Percentiles rank a stretch among this genome's conserved stretches.
These are phyloP conservation scores for Pomacea maculata DNA, from an alignment of 1,140 invertebrate species.

Conservation along the genomic window DNA sequence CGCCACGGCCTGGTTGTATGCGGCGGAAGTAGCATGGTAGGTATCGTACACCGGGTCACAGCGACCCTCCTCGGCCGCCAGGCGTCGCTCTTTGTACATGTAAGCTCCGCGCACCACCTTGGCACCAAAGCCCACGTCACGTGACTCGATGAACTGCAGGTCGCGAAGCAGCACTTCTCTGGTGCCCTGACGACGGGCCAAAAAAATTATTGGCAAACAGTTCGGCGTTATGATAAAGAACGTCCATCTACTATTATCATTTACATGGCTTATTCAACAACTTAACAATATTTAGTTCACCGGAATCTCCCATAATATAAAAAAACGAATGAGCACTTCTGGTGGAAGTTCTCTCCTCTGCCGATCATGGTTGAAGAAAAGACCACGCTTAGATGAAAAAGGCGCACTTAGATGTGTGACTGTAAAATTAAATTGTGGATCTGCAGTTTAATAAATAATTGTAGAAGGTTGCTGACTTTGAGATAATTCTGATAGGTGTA, in stretches of 20 bases:
- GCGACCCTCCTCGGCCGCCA: slow-evolving; percentile 76
- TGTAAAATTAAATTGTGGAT: no score
- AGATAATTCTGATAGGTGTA: slow-evolving; percentile 94
- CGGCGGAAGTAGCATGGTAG: slow-evolving; percentile 89
- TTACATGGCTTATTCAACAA: no score
- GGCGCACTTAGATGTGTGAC: no score
- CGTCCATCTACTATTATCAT: neutral
- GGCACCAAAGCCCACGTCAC: slow-evolving; percentile 97
- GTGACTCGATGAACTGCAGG: slow-evolving; percentile 90
- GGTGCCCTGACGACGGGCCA: slow-evolving; percentile 71
- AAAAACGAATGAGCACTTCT: no score
- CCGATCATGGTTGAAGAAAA: no score
- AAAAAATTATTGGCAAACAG: slow-evolving; percentile 21
- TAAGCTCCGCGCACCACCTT: slow-evolving; percentile 98
- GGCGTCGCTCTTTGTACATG: slow-evolving; percentile 83
- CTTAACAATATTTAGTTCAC: no score
- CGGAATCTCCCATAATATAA: no score
- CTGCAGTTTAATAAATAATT: no score
- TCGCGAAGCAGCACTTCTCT: slow-evolving; percentile 89
- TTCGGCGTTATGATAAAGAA: neutral
- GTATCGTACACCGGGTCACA: slow-evolving; percentile 86
- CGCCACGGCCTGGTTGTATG: slow-evolving; percentile 77
- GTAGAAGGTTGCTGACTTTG: slow-evolving; percentile 76
- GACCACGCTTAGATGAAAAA: no score
- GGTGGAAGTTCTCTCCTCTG: no score